These are phyloP conservation scores for Chloropsis hardwickii DNA, from an alignment of 2,113 vertebrate species.

Conservation along the genomic window DNA sequence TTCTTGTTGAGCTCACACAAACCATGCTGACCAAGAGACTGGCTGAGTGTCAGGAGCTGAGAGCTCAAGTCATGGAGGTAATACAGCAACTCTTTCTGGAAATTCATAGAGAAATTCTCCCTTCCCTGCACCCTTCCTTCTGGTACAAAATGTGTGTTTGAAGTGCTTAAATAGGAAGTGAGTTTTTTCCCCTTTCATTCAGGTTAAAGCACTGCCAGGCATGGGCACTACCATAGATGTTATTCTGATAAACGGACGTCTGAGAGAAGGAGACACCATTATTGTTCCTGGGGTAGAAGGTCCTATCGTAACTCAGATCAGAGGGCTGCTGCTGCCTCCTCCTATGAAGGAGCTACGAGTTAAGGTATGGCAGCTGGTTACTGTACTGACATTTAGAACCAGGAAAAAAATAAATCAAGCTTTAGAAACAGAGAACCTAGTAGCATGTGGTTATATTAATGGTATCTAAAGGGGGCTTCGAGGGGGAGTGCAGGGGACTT, in stretches of 20 bases:
- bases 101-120: background rate
- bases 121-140: background rate
- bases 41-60: slow-evolving; percentile 91
- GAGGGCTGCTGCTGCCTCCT: slow-evolving; percentile 91
- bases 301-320: slow-evolving; percentile 95
- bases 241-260: slow-evolving; percentile 90
- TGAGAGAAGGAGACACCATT: slow-evolving; percentile 93
- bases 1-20: slow-evolving; percentile 94
- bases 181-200: background rate
- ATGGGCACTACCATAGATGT: slow-evolving; percentile 99
- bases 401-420: background rate
- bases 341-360: slow-evolving; percentile 95
- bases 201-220: slow-evolving; percentile 97
- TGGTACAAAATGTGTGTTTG: background rate
- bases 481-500: too few relatives aligned
- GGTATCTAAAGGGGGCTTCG: background rate
- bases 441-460: background rate
- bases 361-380: slow-evolving; percentile 76
- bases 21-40: slow-evolving; percentile 90
- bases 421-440: background rate
- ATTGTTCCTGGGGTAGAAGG: slow-evolving; percentile 97
- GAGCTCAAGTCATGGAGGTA: slow-evolving; percentile 99
- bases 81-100: background rate
- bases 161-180: background rate
- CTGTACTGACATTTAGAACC: background rate